Evolutionary conservation across 2,797 vertebrate genomes (phyloP), one percentile per base, ranked within the genome.

Genomic region (Discoglossus pictus): DNA sequence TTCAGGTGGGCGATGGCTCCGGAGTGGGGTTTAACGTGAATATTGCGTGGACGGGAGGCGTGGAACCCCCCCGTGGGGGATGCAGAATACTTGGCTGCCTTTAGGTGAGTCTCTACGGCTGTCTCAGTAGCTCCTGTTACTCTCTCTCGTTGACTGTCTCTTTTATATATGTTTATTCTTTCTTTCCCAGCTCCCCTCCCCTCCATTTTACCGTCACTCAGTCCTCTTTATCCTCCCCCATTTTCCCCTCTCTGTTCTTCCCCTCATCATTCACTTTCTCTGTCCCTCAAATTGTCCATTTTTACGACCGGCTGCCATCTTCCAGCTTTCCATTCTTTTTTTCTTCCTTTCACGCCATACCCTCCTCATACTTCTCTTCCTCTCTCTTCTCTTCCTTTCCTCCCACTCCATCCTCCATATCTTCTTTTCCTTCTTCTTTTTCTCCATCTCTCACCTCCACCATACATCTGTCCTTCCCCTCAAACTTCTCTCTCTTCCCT

Each of bases 11-110:
- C 64, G 92, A 90, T 21, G 94, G 91, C 48, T 85, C 91, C 36
- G 96, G 95, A 40, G 78, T 92, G 65, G 96, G 96, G 54, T 97
- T 93, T 83, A 98, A 98, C 68, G 90, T 97, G 76, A 98, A 98
- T 81, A 92, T 98, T 44, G 94, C 96, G 1, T 98, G 96, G 96
- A 98, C 94, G 0, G 96, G 96, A 12, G 95, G 95, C 66, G 93
- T 98, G 40, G 95, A 97, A 42, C 94, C 95, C 42, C n/a, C 93
- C 95, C 24, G 93, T 98, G 66, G 96, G 95, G 65, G 96, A 97
- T 2, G 94, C 96, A 80, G 95, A 98, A 77, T 98, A 98, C 75
- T 90, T 98, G 50, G 89, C 92, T 0, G 96, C 96, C 72, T 98
- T 98, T 78, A 94, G 95, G 96, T 97, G 75, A 59, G 73, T 6